A percentile compares a stretch with the other conserved stretches of the same genome.
Evolutionary conservation across 2,888 invertebrate genomes (phyloP).

Genomic region (Maniola hyperantus): DNA sequence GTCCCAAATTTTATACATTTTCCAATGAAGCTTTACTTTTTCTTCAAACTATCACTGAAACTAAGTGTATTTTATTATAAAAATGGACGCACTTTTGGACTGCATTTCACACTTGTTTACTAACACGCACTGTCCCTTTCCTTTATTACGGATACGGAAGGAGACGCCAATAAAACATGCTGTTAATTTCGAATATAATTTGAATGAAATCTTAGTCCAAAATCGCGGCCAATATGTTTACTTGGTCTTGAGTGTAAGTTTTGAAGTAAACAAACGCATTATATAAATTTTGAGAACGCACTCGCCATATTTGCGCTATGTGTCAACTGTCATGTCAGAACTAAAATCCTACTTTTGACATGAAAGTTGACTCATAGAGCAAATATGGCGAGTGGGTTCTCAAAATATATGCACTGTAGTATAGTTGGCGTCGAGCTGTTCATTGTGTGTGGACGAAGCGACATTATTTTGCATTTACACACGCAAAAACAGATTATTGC

Average conservation of each 20-base stretch:
- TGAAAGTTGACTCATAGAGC: no score
- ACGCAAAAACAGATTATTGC: no score
- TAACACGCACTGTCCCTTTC: neutral
- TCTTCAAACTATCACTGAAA: constrained; percentile 34
- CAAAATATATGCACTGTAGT: no score
- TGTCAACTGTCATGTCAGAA: no score
- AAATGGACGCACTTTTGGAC: constrained; percentile 19
- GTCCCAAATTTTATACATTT: constrained; percentile 32
- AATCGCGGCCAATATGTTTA: constrained; percentile 43
- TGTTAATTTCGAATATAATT: constrained; percentile 10
- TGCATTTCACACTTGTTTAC: constrained; percentile 12
- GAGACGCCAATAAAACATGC: neutral
- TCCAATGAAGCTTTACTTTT: constrained; percentile 27
- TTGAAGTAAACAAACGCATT: neutral
- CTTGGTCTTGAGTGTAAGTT: constrained; percentile 33
- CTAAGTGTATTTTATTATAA: constrained; percentile 31
- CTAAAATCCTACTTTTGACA: no score
- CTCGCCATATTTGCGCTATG: no score
- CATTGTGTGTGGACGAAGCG: no score
- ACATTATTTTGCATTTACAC: neutral
- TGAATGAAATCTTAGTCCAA: constrained; percentile 9
- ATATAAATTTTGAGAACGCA: neutral
- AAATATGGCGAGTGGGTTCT: no score
- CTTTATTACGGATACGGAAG: constrained; percentile 3
- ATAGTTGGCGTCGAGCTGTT: neutral